Base-by-base conservation (phyloP, 2,113 vertebrate species). In the Marmota monax region DNA sequence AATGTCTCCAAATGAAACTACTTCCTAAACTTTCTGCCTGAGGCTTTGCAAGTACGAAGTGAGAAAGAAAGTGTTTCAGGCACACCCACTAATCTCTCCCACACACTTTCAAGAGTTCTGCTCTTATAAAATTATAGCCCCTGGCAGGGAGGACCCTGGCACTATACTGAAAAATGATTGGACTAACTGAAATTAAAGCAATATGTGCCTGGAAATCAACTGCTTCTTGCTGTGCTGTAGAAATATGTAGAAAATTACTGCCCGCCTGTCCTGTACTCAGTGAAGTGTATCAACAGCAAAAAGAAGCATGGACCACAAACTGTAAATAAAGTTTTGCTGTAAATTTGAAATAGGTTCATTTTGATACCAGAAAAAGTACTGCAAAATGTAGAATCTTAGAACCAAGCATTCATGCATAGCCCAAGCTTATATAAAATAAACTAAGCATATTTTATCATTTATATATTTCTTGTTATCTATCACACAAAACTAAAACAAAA, bases 211-310 rank as follows among this genome's bases (percentile, higher is more conserved):
- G 70, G 51, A 97, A 98, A 98, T 98, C 97, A 98, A 98, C 96
- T 97, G 95, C 61, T 98, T 94, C 93, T 96, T 96, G 95, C 95
- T 96, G 96, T 96, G 92, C 97, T 97, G 56, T 63, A 90, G 96
- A 97, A 93, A 96, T 95, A 97, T 88, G 70, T 86, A 98, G 98
- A 98, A 98, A 98, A 98, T 98, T 97, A 98, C 58, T 98, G 95
- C 96, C 95, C 92, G 96, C 96, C 94, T 98, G 93, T 79, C 96
- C 84, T 97, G 89, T 82, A 96, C 92, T 96, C 83, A 88, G 63
- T 95, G 96, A 97, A 96, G 89, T 93, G 56, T 88, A 94, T 39
- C 88, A 96, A 78, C 82, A 32, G 18, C 56, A 1, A 37, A 95
- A 83, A 84, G 86, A 89, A 88, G 53, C 27, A 39, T 16, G 17